phyloP scores from a whole-genome alignment of 1,140 invertebrate genomes.

The Aplysia californica region DNA sequence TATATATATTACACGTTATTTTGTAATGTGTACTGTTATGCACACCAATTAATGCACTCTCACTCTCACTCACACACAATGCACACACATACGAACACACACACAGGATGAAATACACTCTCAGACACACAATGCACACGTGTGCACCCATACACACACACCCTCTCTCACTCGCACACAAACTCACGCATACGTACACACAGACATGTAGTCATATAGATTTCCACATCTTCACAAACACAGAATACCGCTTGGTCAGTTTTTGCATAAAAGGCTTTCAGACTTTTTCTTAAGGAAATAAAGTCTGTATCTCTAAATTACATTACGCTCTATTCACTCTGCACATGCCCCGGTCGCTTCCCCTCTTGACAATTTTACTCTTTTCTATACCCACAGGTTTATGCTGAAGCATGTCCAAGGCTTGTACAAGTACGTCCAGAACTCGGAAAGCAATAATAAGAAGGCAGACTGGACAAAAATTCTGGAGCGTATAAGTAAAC shows the following conservation, averaged over 20 bases:
- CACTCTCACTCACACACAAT: background rate
- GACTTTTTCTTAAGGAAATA: background rate
- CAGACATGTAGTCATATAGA: background rate
- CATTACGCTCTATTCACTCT: background rate
- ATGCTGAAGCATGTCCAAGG: constrained; percentile 56
- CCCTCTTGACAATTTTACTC: background rate
- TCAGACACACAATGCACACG: no score
- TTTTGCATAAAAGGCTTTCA: background rate
- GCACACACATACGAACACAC: no score
- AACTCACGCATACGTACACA: no score
- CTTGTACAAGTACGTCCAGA: constrained; percentile 50
- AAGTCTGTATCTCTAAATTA: background rate
- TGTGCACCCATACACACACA: no score
- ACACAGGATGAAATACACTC: no score
- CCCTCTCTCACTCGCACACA: no score
- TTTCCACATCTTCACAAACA: background rate
- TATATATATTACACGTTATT: no score
- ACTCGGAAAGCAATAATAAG: constrained; percentile 31
- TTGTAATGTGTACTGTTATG: background rate
- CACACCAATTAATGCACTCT: background rate
- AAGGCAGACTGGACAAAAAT: constrained; percentile 45
- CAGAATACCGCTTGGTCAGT: background rate
- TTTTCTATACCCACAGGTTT: constrained; percentile 43
- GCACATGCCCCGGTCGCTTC: background rate
- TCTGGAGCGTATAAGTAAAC: constrained; percentile 48